Evolutionary conservation across 2,797 vertebrate species (phyloP).

Genomic region (Enteromius argenteus): DNA sequence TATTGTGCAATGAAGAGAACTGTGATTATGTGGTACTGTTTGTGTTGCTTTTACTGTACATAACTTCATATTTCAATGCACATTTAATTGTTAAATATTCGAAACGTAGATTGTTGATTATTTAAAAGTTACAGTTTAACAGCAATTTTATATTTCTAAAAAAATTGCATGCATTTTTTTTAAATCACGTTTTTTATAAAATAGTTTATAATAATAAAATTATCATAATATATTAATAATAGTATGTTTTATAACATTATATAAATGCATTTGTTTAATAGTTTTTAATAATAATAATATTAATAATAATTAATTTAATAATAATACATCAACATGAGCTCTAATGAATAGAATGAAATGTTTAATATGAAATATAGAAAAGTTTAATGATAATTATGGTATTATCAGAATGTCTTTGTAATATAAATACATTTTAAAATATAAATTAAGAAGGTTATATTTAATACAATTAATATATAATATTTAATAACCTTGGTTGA

Average conservation of each 20-base stretch:
- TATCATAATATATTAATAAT: not conserved
- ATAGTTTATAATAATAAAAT: too few relatives aligned
- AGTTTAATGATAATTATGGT: not conserved
- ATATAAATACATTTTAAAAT: not conserved
- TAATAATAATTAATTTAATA: too few relatives aligned
- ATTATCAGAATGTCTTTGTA: not conserved
- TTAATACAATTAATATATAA: not conserved
- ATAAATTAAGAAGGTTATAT: not conserved
- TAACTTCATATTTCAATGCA: not conserved
- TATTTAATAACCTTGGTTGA: not conserved
- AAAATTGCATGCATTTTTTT: not conserved
- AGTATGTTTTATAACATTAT: not conserved
- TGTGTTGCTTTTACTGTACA: not conserved
- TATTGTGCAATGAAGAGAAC: slow-evolving; percentile 27
- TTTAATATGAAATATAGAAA: not conserved
- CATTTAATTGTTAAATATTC: not conserved
- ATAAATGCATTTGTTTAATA: not conserved
- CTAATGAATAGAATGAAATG: not conserved
- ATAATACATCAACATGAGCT: not conserved
- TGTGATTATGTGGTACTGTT: not conserved
- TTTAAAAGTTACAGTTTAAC: not conserved
- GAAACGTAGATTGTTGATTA: not conserved
- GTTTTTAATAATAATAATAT: too few relatives aligned
- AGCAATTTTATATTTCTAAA: not conserved
- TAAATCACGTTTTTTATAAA: too few relatives aligned